phyloP scores from a whole-genome alignment of 1,140 invertebrate species.

The Acromyrmex echinatior region DNA sequence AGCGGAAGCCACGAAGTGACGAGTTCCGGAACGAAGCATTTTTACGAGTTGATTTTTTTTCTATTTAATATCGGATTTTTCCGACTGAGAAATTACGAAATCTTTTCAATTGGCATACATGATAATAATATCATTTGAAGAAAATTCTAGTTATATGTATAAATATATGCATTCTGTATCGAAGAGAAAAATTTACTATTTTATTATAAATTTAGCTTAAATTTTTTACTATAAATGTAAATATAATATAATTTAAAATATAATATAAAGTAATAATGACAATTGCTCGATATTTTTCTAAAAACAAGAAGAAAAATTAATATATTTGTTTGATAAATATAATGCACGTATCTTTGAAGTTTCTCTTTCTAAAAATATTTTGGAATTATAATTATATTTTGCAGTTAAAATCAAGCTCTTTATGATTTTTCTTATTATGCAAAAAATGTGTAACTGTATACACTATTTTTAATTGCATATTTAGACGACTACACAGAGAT shows the following conservation, averaged over 20 bases:
- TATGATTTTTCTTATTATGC: background rate
- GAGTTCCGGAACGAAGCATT: background rate
- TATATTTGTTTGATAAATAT: background rate
- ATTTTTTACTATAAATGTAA: background rate
- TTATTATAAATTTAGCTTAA: background rate
- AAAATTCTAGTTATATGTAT: background rate
- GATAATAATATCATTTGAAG: background rate
- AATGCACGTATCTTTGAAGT: background rate
- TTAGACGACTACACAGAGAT: background rate
- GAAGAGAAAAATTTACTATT: background rate
- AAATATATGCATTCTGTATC: background rate
- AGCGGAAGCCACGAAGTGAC: constrained; percentile 18
- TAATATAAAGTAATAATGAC: background rate
- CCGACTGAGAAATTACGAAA: background rate
- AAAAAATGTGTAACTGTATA: background rate
- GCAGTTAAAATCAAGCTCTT: background rate
- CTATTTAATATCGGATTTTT: background rate
- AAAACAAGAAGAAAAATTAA: background rate
- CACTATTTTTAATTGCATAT: background rate
- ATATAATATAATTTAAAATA: background rate
- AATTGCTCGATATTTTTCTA: background rate
- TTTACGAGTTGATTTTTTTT: constrained; percentile 5
- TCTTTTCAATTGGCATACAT: background rate
- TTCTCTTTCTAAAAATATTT: background rate
- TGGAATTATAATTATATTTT: background rate